phyloP scores from a whole-genome alignment of 1,140 invertebrate genomes.

The Varroa destructor region DNA sequence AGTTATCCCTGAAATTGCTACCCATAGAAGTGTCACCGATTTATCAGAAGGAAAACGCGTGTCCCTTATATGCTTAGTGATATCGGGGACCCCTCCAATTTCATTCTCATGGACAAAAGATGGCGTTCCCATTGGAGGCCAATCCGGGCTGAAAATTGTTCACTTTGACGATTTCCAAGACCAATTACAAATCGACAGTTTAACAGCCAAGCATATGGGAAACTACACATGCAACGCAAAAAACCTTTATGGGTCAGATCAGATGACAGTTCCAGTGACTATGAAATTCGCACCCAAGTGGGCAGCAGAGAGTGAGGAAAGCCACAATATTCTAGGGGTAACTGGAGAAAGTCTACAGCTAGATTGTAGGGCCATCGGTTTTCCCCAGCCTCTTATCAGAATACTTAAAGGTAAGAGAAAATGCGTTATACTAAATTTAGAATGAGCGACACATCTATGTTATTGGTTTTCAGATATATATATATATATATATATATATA shows the following conservation, averaged over 20 bases:
- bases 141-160: neutral
- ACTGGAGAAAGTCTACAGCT: neutral
- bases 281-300: constrained; percentile 8
- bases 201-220: constrained; percentile 38
- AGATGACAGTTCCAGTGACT: neutral
- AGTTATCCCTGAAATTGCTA: neutral
- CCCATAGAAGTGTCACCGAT: neutral
- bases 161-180: constrained; percentile 34
- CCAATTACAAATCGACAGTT: constrained; percentile 29
- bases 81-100: neutral
- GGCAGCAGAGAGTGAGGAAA: neutral
- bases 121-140: neutral
- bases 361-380: neutral
- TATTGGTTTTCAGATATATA: too few relatives aligned
- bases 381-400: neutral
- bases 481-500: too few relatives aligned
- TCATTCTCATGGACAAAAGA: constrained; percentile 19
- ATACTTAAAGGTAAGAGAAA: constrained; percentile 9
- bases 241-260: constrained; percentile 33
- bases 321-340: neutral
- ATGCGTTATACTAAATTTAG: neutral
- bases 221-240: constrained; percentile 35
- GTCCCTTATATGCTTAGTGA: constrained; percentile 7
- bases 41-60: constrained; percentile 17
- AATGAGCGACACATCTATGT: too few relatives aligned